Evolutionary conservation across 2,113 vertebrate genomes (phyloP), one percentile per base, ranked within the genome.

Genomic region (Nyctibius bracteatus): DNA sequence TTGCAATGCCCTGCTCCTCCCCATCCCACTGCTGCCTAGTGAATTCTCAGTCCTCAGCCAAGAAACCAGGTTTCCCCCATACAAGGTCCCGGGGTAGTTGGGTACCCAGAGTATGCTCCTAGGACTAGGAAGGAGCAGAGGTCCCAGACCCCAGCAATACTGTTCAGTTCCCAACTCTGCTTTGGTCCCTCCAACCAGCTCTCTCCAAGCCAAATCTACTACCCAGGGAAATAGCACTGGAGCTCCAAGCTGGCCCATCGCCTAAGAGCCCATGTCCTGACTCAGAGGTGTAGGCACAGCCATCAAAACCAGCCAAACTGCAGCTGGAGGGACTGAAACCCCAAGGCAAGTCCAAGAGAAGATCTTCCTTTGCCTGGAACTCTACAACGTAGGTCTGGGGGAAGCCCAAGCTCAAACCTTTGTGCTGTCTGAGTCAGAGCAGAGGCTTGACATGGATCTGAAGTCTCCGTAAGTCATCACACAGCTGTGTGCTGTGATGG

Each of bases 381-480:
- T 24, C 37, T 81, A 23, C 33, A 46, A 37, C 6, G 28, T 0
- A 0, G 7, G 8, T 24, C 12, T n/a, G 24, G 7, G 10, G 39
- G 28, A 83, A 72, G 24, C 12, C 17, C 49, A 37, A 25, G 41
- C 6, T 77, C 46, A 70, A 77, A 57, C 12, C 31, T 68, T 17
- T 20, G 37, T 52, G n/a, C 33, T 20, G 2, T 27, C 2, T 41
- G 24, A 92, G 27, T 43, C 37, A 73, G 17, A 77, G 63, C n/a
- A 73, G 54, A 78, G 54, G n/a, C 15, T 61, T 81, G 63, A 43
- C 20, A 5, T 7, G 4, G 17, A 37, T 73, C 23, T 33, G 41
- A 58, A 31, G 25, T 54, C 31, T 61, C 55, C 20, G 4, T 8
- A 12, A 31, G 65, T 58, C 49, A 51, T 65, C 35, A 35, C 33